These are phyloP conservation scores for Brachionus koreanus DNA, from an alignment of 1,140 invertebrate species.

Conservation along the genomic window DNA sequence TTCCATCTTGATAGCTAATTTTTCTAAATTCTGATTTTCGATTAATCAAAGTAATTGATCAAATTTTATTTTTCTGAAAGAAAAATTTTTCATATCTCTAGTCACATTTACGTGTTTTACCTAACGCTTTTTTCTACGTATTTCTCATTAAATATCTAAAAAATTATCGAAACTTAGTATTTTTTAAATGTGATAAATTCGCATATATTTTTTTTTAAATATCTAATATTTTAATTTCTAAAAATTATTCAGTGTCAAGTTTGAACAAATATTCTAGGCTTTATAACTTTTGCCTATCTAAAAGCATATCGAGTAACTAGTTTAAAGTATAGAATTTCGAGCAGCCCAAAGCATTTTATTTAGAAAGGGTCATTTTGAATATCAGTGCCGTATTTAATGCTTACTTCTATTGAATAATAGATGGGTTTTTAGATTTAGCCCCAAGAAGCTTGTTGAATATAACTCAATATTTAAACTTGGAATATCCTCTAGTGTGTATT, in stretches of 20 bases:
- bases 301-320: neutral
- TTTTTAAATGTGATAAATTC: neutral
- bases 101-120: neutral
- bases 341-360: neutral
- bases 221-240: neutral
- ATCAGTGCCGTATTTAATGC: neutral
- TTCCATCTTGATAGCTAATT: too few relatives aligned
- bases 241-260: neutral
- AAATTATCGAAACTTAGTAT: neutral
- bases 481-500: neutral
- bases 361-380: neutral
- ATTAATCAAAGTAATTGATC: too few relatives aligned
- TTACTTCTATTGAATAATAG: neutral
- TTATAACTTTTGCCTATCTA: neutral
- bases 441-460: neutral
- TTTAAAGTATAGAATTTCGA: neutral
- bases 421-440: neutral
- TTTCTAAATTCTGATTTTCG: too few relatives aligned
- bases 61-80: too few relatives aligned
- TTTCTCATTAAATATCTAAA: neutral
- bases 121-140: neutral
- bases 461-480: neutral
- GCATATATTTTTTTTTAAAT: neutral
- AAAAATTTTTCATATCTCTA: neutral
- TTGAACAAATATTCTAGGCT: neutral